phyloP scores from a whole-genome alignment of 2,888 invertebrate genomes.

The Apamea crenata region DNA sequence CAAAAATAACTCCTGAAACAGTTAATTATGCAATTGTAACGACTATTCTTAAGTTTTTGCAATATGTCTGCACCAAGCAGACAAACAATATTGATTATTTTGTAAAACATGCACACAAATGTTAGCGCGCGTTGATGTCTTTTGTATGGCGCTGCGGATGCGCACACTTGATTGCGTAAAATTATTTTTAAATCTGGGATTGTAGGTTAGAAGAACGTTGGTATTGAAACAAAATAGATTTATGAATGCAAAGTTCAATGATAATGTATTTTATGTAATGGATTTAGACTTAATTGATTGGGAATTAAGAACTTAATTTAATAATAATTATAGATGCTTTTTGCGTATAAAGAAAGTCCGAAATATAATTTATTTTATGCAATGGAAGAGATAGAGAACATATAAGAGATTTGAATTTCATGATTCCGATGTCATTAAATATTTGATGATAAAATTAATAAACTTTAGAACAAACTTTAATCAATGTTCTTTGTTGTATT shows the following conservation, averaged over 20 bases:
- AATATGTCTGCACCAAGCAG: not conserved
- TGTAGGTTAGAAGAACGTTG: not conserved
- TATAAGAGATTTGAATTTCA: not conserved
- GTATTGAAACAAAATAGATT: conserved; percentile 8
- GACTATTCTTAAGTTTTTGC: not conserved
- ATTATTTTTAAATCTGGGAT: not conserved
- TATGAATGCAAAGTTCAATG: conserved; percentile 6
- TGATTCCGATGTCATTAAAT: not conserved
- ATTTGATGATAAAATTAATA: not conserved
- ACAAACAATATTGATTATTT: conserved; percentile 1
- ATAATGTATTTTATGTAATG: not conserved
- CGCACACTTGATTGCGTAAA: conserved; percentile 10
- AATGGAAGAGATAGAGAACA: not conserved
- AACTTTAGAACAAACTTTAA: not conserved
- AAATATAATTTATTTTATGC: not conserved
- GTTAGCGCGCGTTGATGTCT: conserved; percentile 73
- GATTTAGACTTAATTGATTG: not conserved
- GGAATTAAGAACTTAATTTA: not conserved
- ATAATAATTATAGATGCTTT: not conserved
- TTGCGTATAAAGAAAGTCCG: not conserved
- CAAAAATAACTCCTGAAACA: not conserved
- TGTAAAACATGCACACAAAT: not conserved
- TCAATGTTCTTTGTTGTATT: conserved; percentile 44
- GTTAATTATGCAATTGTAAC: not conserved
- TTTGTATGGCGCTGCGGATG: conserved; percentile 60